Conservation (phyloP, 2,888 invertebrate species). For the Sepioteuthis lessoniana region DNA sequence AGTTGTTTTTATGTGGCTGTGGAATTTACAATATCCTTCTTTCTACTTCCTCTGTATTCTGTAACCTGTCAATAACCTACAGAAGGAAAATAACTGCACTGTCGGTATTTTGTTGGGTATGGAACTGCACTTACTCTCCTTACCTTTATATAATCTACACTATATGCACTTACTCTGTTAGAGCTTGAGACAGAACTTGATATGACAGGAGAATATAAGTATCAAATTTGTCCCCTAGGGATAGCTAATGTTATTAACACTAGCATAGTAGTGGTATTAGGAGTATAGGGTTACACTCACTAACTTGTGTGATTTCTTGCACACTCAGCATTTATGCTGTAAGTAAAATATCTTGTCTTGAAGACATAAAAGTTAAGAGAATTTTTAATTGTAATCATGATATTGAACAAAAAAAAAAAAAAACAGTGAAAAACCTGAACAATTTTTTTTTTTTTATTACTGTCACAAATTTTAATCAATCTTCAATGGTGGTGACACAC, state of each 20-base stretch:
- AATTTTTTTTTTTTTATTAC: no score
- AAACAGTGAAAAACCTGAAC: no score
- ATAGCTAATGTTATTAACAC: background rate
- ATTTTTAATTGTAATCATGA: background rate
- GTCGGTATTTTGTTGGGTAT: background rate
- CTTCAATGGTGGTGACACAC: no score
- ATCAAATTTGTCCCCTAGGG: background rate
- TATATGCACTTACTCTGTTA: background rate
- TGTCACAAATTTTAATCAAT: no score
- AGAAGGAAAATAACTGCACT: background rate
- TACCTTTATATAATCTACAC: background rate
- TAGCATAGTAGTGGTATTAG: background rate
- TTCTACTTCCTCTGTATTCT: background rate
- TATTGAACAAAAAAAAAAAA: no score
- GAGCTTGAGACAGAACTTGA: background rate
- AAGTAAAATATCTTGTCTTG: background rate
- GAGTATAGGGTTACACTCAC: background rate
- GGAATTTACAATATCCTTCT: background rate
- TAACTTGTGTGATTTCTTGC: background rate
- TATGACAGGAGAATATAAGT: background rate
- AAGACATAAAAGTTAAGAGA: background rate
- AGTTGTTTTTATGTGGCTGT: constrained; percentile 2
- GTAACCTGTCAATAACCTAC: background rate
- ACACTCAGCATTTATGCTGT: background rate
- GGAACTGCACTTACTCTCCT: background rate